A percentile compares a stretch with the other conserved stretches of the same genome.
phyloP scores from a whole-genome alignment of 2,113 vertebrate genomes.

The Ivindomyrus marchei region DNA sequence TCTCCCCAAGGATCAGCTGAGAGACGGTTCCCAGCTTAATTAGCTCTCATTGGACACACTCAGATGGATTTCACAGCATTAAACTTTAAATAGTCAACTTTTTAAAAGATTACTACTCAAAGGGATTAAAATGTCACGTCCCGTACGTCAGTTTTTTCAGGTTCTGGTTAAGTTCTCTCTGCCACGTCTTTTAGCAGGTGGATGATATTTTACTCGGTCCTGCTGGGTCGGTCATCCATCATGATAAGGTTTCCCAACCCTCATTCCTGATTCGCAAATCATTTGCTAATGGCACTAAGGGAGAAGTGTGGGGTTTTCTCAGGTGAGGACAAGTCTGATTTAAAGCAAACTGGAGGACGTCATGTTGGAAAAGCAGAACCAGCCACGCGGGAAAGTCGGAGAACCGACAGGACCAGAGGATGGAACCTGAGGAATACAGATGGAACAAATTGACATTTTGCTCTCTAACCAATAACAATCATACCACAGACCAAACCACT shows the following conservation, averaged over 20 bases:
- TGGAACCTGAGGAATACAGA: not conserved
- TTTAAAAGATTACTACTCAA: slow-evolving; percentile 27
- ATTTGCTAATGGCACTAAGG: not conserved
- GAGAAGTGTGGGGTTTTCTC: not conserved
- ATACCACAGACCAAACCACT: not conserved
- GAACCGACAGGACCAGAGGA: not conserved
- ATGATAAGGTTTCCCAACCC: not conserved
- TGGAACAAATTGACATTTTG: not conserved
- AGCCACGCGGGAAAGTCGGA: not conserved
- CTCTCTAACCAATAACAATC: not conserved
- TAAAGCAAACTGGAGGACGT: not conserved
- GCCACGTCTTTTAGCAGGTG: not conserved
- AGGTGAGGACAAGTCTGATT: not conserved
- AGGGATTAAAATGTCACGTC: slow-evolving; percentile 37
- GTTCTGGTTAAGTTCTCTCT: not conserved
- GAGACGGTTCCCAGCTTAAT: slow-evolving; percentile 29
- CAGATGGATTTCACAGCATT: slow-evolving; percentile 34
- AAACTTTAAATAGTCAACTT: slow-evolving; percentile 29
- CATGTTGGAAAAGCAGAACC: not conserved
- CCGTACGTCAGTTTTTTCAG: slow-evolving; percentile 11
- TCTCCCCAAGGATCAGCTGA: slow-evolving; percentile 7
- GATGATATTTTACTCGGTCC: not conserved
- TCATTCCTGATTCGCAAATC: too few relatives aligned
- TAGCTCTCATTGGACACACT: slow-evolving; percentile 32
- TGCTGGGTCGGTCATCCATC: not conserved